These are phyloP conservation scores for Astyanax mexicanus DNA, from an alignment of 2,797 vertebrate species.

Conservation along the genomic window DNA sequence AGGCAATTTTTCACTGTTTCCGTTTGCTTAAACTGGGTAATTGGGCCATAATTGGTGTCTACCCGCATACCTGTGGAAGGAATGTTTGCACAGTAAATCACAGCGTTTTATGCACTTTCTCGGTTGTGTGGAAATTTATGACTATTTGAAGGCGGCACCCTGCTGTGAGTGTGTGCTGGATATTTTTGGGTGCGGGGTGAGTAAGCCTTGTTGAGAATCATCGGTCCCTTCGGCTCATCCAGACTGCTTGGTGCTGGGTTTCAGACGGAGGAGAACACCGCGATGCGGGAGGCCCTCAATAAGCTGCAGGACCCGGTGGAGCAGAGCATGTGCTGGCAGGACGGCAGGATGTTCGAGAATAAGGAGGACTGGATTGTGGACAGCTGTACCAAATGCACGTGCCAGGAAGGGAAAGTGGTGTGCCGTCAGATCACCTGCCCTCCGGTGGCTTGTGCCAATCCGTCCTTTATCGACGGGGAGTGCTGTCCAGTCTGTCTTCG, in stretches of 20 bases:
- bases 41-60: constrained; percentile 45
- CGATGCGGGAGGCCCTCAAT: constrained; percentile 86
- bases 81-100: constrained; percentile 48
- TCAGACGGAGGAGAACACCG: constrained; percentile 91
- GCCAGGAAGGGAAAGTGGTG: constrained; percentile 91
- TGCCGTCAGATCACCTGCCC: constrained; percentile 92
- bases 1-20: constrained; percentile 35
- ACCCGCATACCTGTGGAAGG: constrained; percentile 43
- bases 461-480: constrained; percentile 86
- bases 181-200: constrained; percentile 20
- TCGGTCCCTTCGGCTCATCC: constrained; percentile 17
- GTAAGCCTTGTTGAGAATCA: constrained; percentile 10
- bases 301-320: constrained; percentile 78
- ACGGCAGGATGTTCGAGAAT: constrained; percentile 88
- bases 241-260: constrained; percentile 47
- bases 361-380: constrained; percentile 94
- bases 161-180: constrained; percentile 16
- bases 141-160: constrained; percentile 2
- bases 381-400: constrained; percentile 93
- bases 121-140: constrained; percentile 30
- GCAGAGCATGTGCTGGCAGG: constrained; percentile 89
- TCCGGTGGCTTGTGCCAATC: constrained; percentile 86
- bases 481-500: constrained; percentile 92
- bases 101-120: constrained; percentile 25
- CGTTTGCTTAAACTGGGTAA: constrained; percentile 38